Base-by-base conservation (phyloP, 2,888 invertebrate genomes). In the Electrophaes corylata region DNA sequence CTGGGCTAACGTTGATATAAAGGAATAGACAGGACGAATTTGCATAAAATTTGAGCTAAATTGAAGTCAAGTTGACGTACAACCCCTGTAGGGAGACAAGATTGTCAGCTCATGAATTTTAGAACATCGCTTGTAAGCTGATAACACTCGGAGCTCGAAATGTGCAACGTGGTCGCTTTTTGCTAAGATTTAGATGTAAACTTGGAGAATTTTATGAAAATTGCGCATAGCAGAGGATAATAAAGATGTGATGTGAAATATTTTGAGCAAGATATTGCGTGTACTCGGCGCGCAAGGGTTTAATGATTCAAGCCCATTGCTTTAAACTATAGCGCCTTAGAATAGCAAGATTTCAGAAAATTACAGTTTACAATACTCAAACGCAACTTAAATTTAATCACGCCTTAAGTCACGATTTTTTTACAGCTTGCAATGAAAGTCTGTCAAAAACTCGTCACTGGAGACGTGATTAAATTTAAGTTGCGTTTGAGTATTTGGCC, bases 61-160 rank as follows among this genome's bases (percentile, higher is more conserved):
- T 35, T 18, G n/a, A 10, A 46, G 45, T 4, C 4, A 16, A 11
- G 1, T 4, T 33, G 33, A 20, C 4, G 46, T 46, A 16, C 10
- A 26, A 35, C 4, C 44, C 44, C 26, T 66, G 65, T 56, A 55
- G 46, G 19, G 57, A 20, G 16, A 40, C n/a, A n/a, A 41, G 47
- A 62, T 49, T 54, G 44, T 41, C 66, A 64, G 62, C 58, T 72
- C 72, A 72, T 73, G 72, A 74, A 75, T 73, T 63, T 57, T 46
- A 51, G 69, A 66, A 67, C 64, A 69, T 62, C 51, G 29, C 16
- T 11, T 18, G 18, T 44, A 45, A 55, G 43, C 35, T 43, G 46
- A 40, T 45, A 50, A 39, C 45, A 63, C 60, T 58, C 48, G 18
- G 16, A 12, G 44, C 40, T 12, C 11, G 18, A 51, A 60, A 63